phyloP scores from a whole-genome alignment of 2,113 vertebrate genomes.

The Tetrax tetrax region DNA sequence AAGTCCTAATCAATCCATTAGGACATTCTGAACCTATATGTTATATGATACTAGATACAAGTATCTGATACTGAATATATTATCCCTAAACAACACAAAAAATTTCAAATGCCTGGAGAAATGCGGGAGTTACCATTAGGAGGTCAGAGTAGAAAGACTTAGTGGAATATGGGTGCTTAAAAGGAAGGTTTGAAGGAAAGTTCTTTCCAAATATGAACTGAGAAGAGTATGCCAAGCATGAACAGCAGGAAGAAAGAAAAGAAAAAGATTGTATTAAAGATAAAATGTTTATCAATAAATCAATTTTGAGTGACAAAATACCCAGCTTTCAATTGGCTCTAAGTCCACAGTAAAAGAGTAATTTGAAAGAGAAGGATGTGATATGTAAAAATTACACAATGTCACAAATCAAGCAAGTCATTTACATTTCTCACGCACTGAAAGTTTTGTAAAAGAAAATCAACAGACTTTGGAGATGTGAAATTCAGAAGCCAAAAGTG shows the following conservation, averaged over 20 bases:
- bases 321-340: neutral
- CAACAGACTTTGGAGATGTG: neutral
- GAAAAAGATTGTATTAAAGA: neutral
- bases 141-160: neutral
- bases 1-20: neutral
- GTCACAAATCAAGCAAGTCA: neutral
- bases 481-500: neutral
- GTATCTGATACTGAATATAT: neutral
- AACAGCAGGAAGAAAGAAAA: neutral
- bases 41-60: neutral
- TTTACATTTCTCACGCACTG: neutral
- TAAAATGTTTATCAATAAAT: neutral
- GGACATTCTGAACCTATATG: neutral
- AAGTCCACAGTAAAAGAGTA: neutral
- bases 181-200: neutral
- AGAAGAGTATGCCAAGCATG: neutral
- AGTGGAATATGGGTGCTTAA: neutral
- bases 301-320: neutral
- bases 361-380: neutral
- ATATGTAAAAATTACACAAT: neutral
- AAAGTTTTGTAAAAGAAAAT: neutral
- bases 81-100: neutral
- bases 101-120: neutral
- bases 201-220: neutral
- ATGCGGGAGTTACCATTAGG: accelerated